Base-by-base conservation (phyloP, 2,113 vertebrate genomes). In the Marmota flaviventris region DNA sequence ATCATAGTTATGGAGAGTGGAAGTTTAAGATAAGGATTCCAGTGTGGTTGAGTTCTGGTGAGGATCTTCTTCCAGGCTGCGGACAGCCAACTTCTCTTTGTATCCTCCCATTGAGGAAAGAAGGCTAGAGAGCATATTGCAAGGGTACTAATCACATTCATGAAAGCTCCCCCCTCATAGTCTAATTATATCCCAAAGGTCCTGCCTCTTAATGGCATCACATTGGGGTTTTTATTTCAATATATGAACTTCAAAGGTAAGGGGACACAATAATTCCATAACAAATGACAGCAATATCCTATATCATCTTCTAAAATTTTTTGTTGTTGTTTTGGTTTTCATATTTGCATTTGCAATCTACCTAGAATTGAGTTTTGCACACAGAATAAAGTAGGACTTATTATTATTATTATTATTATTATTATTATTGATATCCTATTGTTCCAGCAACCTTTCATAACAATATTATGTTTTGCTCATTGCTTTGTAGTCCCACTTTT, bases 341-440 rank as follows among this genome's bases (percentile, higher is more conserved):
- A 75, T 22, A 75, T 92, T 94, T 94, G 39, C 53, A 7, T 16
- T 94, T 95, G 73, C 20, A 42, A 29, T 61, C 25, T 84, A 32
- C 34, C 56, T 92, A 17, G 72, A 79, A 67, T 75, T 85, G 32
- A 70, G 37, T 84, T 89, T 91, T 92, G 67, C 89, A 56, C 63
- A 56, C 20, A 93, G 65, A 85, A 56, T 53, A 67, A 96, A 37
- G 5, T 69, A 79, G 37, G 12, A 85, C 5, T 76, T 13, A 69
- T 32, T 76, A 81, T 67, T 73, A 29, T 45, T 89, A n/a, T 63
- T 89, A 39, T 39, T 73, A 29, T 45, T 89, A n/a, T 63, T 89
- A 73, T 56, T 25, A 88, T 37, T 53, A 13, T 65, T 51, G 32
- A 72, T 53, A 65, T 39, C 39, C 32, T 39, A n/a, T 67, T 84